Evolutionary conservation across 2,888 invertebrate genomes (phyloP).

Genomic region (Biston betularia): DNA sequence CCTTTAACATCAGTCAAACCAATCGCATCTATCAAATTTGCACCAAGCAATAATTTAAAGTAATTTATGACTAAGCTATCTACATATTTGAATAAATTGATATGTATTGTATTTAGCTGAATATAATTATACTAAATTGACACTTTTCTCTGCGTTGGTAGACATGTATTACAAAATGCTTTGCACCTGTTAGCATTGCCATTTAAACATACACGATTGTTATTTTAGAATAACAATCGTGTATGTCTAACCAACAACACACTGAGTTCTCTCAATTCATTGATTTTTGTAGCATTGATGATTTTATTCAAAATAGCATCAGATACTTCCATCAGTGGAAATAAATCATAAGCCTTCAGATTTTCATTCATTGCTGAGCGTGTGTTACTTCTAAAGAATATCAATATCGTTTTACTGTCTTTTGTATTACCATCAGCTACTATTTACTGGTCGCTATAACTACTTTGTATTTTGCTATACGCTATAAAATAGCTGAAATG

Average conservation of each 20-base stretch:
- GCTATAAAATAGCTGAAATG: no score
- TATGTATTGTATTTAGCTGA: constrained; percentile 28
- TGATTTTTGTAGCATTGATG: no score
- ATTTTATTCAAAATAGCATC: no score
- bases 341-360: no score
- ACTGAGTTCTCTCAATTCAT: not conserved
- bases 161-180: constrained; percentile 33
- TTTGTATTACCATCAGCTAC: no score
- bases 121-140: constrained; percentile 32
- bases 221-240: no score
- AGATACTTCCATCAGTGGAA: no score
- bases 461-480: no score
- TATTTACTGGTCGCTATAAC: no score
- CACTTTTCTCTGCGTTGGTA: constrained; percentile 29
- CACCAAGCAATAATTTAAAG: constrained; percentile 31
- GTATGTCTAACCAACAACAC: not conserved
- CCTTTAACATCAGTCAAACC: constrained; percentile 10
- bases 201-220: not conserved
- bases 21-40: constrained; percentile 36
- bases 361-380: no score
- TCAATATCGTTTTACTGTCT: no score
- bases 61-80: constrained; percentile 40
- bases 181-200: constrained; percentile 29
- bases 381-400: no score
- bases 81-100: constrained; percentile 9